phyloP scores from a whole-genome alignment of 1,140 invertebrate species.

The Aphaenogaster ashmeadi region DNA sequence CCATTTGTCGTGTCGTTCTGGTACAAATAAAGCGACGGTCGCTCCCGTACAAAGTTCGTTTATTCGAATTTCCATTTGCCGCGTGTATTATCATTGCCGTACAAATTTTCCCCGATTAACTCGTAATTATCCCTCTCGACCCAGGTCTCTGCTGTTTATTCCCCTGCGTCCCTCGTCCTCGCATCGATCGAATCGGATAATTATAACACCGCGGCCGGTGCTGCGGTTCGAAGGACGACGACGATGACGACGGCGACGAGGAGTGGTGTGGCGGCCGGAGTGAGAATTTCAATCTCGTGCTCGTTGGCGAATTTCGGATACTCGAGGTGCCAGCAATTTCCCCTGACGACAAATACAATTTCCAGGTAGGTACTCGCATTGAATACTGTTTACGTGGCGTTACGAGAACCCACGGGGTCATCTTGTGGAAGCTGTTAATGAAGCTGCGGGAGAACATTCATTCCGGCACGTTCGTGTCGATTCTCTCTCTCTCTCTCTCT shows the following conservation, averaged over 20 bases:
- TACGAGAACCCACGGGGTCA: conserved; percentile 23
- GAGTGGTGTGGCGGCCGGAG: conserved; percentile 44
- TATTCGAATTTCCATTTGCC: conserved; percentile 69
- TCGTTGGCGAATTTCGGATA: conserved; percentile 57
- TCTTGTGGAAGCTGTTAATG: conserved; percentile 46
- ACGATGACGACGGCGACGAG: conserved; percentile 46
- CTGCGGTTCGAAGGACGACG: conserved; percentile 69
- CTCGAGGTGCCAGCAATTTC: conserved; percentile 65
- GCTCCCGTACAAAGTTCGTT: conserved; percentile 24
- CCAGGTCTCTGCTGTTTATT: conserved; percentile 40
- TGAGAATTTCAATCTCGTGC: conserved; percentile 62
- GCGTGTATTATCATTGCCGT: conserved; percentile 69
- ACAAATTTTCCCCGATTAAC: conserved; percentile 68
- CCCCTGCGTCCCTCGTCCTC: conserved; percentile 51
- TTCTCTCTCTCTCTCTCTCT: neutral
- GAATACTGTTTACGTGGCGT: conserved; percentile 48
- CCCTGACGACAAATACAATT: conserved; percentile 60
- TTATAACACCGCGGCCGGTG: conserved; percentile 73
- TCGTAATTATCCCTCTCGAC: conserved; percentile 67
- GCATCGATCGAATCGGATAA: conserved; percentile 77
- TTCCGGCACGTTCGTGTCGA: neutral
- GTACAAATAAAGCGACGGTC: conserved; percentile 36
- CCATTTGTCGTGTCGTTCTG: conserved; percentile 51
- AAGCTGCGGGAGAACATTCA: conserved; percentile 26
- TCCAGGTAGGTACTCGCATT: conserved; percentile 56